Evolutionary conservation across 2,797 vertebrate genomes (phyloP).

Genomic region (Pelobates cultripes): DNA sequence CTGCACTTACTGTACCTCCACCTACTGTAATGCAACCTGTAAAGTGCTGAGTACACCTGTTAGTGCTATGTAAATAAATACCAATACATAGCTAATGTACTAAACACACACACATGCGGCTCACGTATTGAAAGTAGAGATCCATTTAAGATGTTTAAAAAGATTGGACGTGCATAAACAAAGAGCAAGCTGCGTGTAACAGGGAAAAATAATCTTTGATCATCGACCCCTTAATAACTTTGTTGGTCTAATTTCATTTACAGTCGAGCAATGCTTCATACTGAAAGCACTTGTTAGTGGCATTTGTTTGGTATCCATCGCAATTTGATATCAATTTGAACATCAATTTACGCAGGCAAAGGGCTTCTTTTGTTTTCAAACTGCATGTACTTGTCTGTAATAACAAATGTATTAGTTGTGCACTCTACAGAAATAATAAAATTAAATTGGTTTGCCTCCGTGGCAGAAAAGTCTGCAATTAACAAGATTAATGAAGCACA

Average conservation of each 20-base stretch:
- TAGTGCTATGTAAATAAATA: too few relatives aligned
- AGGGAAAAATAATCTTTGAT: background rate
- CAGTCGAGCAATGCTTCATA: background rate
- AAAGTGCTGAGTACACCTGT: too few relatives aligned
- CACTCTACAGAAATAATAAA: background rate
- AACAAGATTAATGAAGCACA: background rate
- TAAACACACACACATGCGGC: too few relatives aligned
- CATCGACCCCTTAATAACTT: background rate
- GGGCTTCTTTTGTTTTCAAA: background rate
- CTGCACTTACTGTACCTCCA: too few relatives aligned
- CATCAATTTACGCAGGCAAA: background rate
- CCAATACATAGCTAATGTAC: too few relatives aligned
- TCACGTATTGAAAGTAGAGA: too few relatives aligned
- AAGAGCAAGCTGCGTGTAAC: too few relatives aligned
- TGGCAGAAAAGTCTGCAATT: background rate
- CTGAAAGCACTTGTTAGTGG: background rate
- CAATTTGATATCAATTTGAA: background rate
- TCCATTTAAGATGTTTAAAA: too few relatives aligned
- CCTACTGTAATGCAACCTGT: too few relatives aligned
- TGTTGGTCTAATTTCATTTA: background rate
- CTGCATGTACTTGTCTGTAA: background rate
- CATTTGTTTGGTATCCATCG: background rate
- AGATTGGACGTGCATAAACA: too few relatives aligned
- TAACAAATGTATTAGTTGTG: conserved; percentile 1
- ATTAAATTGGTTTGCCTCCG: background rate